Conservation (phyloP, 1,140 invertebrate species). For the Calycopis cecrops region DNA sequence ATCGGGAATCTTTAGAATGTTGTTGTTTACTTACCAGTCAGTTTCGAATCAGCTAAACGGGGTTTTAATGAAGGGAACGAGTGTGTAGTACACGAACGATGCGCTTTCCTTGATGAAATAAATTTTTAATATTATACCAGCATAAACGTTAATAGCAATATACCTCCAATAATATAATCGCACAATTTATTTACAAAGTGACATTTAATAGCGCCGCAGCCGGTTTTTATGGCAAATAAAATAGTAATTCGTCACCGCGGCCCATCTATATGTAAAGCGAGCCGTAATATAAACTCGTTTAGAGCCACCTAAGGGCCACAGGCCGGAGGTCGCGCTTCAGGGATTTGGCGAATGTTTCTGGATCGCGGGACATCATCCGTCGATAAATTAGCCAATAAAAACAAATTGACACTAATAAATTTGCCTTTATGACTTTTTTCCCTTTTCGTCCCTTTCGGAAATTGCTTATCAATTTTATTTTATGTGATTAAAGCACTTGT, state of each 20-base stretch:
- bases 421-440: conserved; percentile 56
- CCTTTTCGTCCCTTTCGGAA: conserved; percentile 31
- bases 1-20: no score
- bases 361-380: conserved; percentile 37
- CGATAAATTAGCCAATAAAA: conserved; percentile 70
- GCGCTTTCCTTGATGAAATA: no score
- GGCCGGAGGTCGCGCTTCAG: conserved; percentile 31
- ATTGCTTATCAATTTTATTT: conserved; percentile 30
- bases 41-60: no score
- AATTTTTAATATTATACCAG: no score
- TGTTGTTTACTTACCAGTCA: no score
- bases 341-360: conserved; percentile 53
- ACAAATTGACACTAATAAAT: conserved; percentile 67
- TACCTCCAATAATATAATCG: neutral
- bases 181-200: neutral
- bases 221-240: conserved; percentile 42
- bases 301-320: conserved; percentile 35
- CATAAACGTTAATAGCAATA: neutral
- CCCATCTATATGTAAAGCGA: conserved; percentile 60
- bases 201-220: conserved; percentile 10
- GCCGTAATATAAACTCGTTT: conserved; percentile 47
- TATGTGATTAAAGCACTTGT: conserved; percentile 12
- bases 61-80: no score
- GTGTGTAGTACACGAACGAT: no score
- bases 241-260: conserved; percentile 23